Evolutionary conservation across 2,797 vertebrate genomes (phyloP).

Genomic region (Pachyuromys duprasi): DNA sequence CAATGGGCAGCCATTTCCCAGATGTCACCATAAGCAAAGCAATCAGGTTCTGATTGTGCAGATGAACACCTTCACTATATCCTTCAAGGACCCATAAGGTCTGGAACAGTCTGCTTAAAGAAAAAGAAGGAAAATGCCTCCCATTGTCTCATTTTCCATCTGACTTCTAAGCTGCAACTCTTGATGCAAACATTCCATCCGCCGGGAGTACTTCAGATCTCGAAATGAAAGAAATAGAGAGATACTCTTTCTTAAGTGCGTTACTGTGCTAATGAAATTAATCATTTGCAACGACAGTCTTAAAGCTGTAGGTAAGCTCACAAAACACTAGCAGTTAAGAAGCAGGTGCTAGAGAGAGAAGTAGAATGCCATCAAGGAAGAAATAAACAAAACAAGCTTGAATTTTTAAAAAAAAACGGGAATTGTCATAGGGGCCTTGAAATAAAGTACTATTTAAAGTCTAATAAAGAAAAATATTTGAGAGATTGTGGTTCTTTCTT

Average conservation of each 20-base stretch:
- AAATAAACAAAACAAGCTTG: conserved; percentile 76
- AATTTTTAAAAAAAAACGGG: conserved; percentile 9
- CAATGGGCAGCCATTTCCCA: conserved; percentile 62
- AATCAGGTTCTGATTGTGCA: conserved; percentile 56
- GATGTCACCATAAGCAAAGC: conserved; percentile 35
- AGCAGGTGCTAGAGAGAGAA: conserved; percentile 62
- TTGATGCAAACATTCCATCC: conserved; percentile 20
- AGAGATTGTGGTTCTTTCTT: neutral
- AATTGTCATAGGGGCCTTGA: conserved; percentile 53
- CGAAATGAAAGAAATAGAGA: conserved; percentile 59
- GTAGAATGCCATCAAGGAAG: conserved; percentile 68
- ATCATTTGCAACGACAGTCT: conserved; percentile 36
- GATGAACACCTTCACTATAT: conserved; percentile 23
- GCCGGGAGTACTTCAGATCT: conserved; percentile 23
- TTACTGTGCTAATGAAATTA: conserved; percentile 77
- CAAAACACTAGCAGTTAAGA: conserved; percentile 70
- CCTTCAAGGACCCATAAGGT: conserved; percentile 13
- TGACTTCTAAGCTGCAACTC: conserved; percentile 30
- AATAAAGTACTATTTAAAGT: conserved; percentile 63
- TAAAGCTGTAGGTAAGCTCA: conserved; percentile 62
- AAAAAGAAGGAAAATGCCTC: conserved; percentile 69
- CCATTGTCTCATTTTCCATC: conserved; percentile 51
- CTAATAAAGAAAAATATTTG: conserved; percentile 51
- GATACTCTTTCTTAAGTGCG: conserved; percentile 71
- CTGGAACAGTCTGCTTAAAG: conserved; percentile 71